Base-by-base conservation (phyloP, 2,797 vertebrate species). In the Euphonia xanthogaster region DNA sequence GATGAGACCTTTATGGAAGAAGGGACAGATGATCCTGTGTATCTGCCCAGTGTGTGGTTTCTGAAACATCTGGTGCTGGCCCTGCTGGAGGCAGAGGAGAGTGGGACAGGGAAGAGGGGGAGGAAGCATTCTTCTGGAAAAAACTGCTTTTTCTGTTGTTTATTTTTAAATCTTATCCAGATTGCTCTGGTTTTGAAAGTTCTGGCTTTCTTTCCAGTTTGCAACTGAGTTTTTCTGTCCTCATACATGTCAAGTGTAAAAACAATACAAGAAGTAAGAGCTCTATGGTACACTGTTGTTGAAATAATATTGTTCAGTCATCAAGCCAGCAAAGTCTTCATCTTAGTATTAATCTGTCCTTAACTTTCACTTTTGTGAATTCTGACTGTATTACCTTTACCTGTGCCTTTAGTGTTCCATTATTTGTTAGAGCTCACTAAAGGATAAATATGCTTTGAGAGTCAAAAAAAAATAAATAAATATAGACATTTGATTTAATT, bases 1-100 rank as follows among this genome's bases (percentile, higher is more conserved):
- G 88, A 65, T 86, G 70, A 91, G 85, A 83, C 53, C 65, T 86
- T 78, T 65, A 19, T 72, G 73, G 93, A 65, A 65, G 58, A 44
- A 75, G 58, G 75, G 76, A 80, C 81, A 93, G 85, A 88, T 66
- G 86, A 94, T 88, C 39, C 70, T 81, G 62, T 83, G 76, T 79
- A 17, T 94, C 42, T 91, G 61, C 90, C 72, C 86, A 78, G 70
- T 73, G 73, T 86, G 88, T 68, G 70, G 70, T 86, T 97, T 88
- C 58, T 94, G 91, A 93, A 94, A 93, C 70, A 88, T 90, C 94
- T 95, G 91, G 61, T 86, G 57, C 47, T 94, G 85, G 76, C 87
- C 94, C 68, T 68, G 85, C 12, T 77, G 87, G 85, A 91, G 65
- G 25, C 24, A 83, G 66, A 88, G 58, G 33, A 87, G 27, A 50